These are phyloP conservation scores for Antennarius maculatus DNA, from an alignment of 2,797 vertebrate species.

Conservation along the genomic window DNA sequence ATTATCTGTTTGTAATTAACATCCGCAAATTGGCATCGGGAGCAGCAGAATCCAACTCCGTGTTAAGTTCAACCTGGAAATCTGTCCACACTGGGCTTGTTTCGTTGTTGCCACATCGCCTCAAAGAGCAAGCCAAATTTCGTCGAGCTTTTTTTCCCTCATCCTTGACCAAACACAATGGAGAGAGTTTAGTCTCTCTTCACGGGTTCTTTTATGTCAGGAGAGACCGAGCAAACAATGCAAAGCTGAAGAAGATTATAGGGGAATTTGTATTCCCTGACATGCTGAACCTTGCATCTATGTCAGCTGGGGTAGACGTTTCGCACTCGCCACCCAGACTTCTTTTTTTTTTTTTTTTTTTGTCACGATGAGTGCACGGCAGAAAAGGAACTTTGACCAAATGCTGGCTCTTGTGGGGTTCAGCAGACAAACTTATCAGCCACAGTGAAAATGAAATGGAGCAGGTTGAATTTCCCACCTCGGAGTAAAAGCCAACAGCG, in stretches of 20 bases:
- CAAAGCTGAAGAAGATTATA: constrained; percentile 16
- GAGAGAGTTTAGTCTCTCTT: background rate
- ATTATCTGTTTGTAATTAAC: constrained; percentile 15
- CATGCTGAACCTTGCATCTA: constrained; percentile 1
- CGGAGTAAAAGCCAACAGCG: constrained; percentile 37
- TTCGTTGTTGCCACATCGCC: background rate
- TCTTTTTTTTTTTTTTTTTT: constrained; percentile 5
- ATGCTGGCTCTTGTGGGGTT: constrained; percentile 25
- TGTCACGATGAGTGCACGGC: constrained; percentile 20
- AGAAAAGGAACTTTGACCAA: constrained; percentile 25
- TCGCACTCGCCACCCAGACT: constrained; percentile 21
- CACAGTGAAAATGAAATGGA: constrained; percentile 40
- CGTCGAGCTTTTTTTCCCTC: constrained; percentile 1
- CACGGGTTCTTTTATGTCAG: background rate
- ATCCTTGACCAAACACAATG: background rate
- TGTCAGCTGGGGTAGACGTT: constrained; percentile 36
- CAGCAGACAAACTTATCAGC: constrained; percentile 36
- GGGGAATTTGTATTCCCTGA: constrained; percentile 35
- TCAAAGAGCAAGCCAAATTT: background rate
- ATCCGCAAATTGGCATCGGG: background rate
- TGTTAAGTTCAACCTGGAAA: too few relatives aligned
- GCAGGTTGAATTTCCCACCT: constrained; percentile 54
- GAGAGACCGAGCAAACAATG: constrained; percentile 15
- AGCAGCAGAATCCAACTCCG: too few relatives aligned
- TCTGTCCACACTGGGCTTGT: constrained; percentile 1